Base-by-base conservation (phyloP, 2,113 vertebrate genomes). In the Garra rufa region DNA sequence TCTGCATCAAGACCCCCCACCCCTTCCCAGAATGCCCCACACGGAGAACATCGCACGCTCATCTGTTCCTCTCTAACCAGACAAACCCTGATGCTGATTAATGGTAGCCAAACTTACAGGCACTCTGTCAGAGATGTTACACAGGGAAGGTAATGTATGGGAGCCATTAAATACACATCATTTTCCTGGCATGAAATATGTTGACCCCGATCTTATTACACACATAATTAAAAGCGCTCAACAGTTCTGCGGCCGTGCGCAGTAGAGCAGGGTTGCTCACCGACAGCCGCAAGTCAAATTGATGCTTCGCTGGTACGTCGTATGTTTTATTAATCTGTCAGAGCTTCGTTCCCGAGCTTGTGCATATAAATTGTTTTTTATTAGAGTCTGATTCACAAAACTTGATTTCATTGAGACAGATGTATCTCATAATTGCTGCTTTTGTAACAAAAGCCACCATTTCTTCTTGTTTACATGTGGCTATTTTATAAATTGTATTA, bases 111-210 rank as follows among this genome's bases (percentile, higher is more conserved):
- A 92, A 93, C 88, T 92, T 92, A 93, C 89, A 93, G 93, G 93
- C 93, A 91, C 93, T 95, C 92, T 79, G 92, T 95, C 94, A 95
- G 88, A 89, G 92, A 93, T 92, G 94, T 94, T 94, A 93, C 93
- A 92, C 92, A 89, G 90, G 91, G 94, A 93, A 94, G 92, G 92
- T 94, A 95, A 95, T 95, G 91, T 94, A 94, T 95, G 93, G 91
- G 93, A 93, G 92, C 94, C 93, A 95, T 95, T 95, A 95, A 95
- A 95, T 95, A 92, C 93, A 91, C 93, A 95, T 94, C 93, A 94
- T 93, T 95, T 93, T 95, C 94, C 93, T 94, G 93, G 94, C 93
- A 95, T 95, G 94, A 95, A 95, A 95, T 95, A 95, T 95, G 94
- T 95, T 95, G 95, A 95, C 95, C 94, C 93, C 92, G 92, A 93